Conservation (phyloP, 1,140 invertebrate genomes). For the Thaumatotibia leucotreta region DNA sequence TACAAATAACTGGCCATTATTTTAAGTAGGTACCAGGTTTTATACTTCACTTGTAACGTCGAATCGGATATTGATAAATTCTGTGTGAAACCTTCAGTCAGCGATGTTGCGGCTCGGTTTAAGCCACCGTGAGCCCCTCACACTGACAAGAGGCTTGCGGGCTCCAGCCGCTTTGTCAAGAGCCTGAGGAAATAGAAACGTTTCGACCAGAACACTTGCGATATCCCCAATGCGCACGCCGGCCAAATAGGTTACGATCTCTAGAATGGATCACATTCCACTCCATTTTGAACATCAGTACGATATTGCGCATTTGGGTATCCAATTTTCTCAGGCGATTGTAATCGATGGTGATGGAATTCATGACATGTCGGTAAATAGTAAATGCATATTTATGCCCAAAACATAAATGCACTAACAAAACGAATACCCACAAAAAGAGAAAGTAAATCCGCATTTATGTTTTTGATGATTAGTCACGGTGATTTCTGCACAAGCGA, state of each 20-base stretch:
- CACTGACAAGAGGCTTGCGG: constrained; percentile 42
- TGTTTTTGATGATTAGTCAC: constrained; percentile 11
- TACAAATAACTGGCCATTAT: no score
- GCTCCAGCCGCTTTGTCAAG: constrained; percentile 48
- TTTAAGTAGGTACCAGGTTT: no score
- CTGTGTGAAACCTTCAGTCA: background rate
- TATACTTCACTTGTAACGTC: background rate
- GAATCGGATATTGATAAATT: background rate
- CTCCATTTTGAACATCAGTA: background rate
- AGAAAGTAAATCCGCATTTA: background rate
- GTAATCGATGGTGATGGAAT: background rate
- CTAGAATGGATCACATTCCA: background rate
- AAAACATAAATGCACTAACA: background rate
- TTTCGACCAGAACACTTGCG: constrained; percentile 36
- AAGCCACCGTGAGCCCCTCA: constrained; percentile 38
- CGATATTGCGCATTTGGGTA: no score
- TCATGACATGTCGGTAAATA: background rate
- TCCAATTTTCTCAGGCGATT: background rate
- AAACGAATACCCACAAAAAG: background rate
- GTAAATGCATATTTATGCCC: background rate
- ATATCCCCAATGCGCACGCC: background rate
- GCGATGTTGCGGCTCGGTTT: background rate
- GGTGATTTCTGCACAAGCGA: background rate
- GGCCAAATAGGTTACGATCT: constrained; percentile 8
- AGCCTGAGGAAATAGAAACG: constrained; percentile 37